Conservation (phyloP, 2,797 vertebrate genomes). For the Ctenosaura bakeri region DNA sequence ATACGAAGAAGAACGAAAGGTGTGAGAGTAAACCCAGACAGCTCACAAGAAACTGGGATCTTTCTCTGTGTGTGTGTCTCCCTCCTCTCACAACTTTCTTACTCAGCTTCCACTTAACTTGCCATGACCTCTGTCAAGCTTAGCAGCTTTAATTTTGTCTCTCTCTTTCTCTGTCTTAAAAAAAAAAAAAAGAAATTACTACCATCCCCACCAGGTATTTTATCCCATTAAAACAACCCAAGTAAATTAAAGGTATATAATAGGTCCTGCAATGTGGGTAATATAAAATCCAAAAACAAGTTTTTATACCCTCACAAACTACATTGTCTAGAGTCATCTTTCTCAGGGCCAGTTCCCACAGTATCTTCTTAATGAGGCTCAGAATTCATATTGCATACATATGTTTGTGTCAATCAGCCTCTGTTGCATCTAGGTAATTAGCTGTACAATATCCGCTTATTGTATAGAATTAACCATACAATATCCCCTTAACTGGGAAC, state of each 20-base stretch:
- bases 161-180: conserved; percentile 52
- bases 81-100: conserved; percentile 84
- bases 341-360: background rate
- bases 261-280: background rate
- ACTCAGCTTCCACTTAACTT: conserved; percentile 77
- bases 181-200: background rate
- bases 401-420: background rate
- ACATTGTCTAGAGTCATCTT: background rate
- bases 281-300: conserved; percentile 5
- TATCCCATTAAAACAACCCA: background rate
- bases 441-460: too few relatives aligned
- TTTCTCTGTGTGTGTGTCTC: conserved; percentile 84
- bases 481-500: too few relatives aligned
- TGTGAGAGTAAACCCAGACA: conserved; percentile 90
- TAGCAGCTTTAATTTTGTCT: conserved; percentile 72
- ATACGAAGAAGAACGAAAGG: conserved; percentile 94
- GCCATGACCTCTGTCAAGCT: conserved; percentile 78
- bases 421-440: background rate
- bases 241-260: background rate
- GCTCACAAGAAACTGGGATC: conserved; percentile 82
- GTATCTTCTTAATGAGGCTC: background rate
- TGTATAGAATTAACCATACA: too few relatives aligned
- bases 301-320: background rate
- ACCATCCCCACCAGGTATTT: background rate
- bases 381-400: background rate